phyloP scores from a whole-genome alignment of 2,888 invertebrate genomes.

The Coecobrya sp. region DNA sequence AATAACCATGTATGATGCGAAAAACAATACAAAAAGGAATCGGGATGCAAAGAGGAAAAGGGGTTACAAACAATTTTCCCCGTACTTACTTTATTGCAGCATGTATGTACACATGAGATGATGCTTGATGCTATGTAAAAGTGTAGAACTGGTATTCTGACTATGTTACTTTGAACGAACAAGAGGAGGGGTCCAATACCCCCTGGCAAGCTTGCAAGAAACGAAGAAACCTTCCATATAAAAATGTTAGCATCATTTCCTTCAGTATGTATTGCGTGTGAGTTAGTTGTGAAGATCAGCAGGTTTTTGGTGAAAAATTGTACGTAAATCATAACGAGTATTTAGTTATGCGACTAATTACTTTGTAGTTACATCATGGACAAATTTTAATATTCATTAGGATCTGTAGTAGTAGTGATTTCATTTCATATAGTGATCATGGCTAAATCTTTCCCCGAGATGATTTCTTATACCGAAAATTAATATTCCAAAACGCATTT shows the following conservation, averaged over 20 bases:
- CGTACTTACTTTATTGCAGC: not conserved
- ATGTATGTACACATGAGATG: too few species aligned
- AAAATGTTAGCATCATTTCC: not conserved
- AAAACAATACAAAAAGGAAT: not conserved
- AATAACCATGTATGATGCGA: too few species aligned
- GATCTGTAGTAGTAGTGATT: too few species aligned
- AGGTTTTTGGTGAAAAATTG: not conserved
- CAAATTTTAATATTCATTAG: too few species aligned
- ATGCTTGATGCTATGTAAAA: not conserved
- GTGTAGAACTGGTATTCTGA: conserved; percentile 10
- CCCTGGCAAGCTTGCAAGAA: conserved; percentile 66
- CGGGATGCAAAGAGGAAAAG: conserved; percentile 17
- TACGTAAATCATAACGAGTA: not conserved
- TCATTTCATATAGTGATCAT: too few species aligned
- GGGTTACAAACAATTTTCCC: not conserved
- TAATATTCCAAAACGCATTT: too few species aligned
- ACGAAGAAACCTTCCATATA: not conserved
- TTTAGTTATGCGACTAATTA: too few species aligned
- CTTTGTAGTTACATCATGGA: too few species aligned
- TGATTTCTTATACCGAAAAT: too few species aligned
- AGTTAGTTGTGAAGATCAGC: not conserved
- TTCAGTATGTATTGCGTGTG: not conserved
- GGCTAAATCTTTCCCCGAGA: too few species aligned
- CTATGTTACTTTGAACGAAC: conserved; percentile 1
- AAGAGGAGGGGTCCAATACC: conserved; percentile 75